Conservation (phyloP, 1,140 invertebrate genomes). For the Archegozetes longisetosus region DNA sequence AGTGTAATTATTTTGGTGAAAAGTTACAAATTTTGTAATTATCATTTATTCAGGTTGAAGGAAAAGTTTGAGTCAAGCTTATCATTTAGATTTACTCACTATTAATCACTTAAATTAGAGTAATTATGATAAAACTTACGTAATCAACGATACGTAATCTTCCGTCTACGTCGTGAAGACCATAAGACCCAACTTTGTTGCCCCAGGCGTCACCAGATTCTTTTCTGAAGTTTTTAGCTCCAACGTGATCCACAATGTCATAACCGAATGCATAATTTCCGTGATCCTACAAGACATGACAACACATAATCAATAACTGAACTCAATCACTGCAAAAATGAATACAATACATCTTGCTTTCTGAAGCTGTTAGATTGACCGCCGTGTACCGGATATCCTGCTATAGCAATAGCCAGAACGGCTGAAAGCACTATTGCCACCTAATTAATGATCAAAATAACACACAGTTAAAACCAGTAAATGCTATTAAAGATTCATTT, state of each 20-base stretch:
- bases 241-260: conserved; percentile 19
- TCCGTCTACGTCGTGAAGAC: conserved; percentile 19
- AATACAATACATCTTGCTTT: conserved; percentile 3
- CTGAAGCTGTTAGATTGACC: conserved; percentile 5
- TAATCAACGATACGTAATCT: conserved; percentile 6
- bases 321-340: neutral
- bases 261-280: conserved; percentile 23
- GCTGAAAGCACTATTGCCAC: neutral
- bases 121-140: conserved; percentile 22
- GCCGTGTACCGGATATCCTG: neutral
- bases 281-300: neutral
- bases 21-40: too few relatives aligned
- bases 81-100: too few relatives aligned
- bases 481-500: too few relatives aligned
- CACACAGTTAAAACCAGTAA: neutral
- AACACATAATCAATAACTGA: neutral
- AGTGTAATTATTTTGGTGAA: too few relatives aligned
- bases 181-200: conserved; percentile 19
- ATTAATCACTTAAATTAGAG: too few relatives aligned
- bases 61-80: too few relatives aligned
- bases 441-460: neutral
- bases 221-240: conserved; percentile 20
- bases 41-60: too few relatives aligned
- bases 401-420: neutral
- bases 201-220: conserved; percentile 20